phyloP scores from a whole-genome alignment of 2,888 invertebrate species.

The Drosophila mercatorum region DNA sequence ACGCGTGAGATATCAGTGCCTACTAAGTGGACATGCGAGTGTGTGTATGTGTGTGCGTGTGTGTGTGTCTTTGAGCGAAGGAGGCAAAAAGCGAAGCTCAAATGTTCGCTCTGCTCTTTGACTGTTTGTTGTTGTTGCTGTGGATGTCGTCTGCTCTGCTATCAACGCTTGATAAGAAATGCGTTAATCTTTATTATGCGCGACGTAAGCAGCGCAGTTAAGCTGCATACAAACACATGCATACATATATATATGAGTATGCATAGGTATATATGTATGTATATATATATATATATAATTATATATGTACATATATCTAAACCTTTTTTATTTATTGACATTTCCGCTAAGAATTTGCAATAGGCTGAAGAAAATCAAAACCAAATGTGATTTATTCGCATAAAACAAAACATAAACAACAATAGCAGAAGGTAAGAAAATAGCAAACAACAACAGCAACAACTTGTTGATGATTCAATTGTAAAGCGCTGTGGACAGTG shows the following conservation, averaged over 20 bases:
- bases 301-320: neutral
- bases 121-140: constrained; percentile 28
- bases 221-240: constrained; percentile 42
- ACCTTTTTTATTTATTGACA: constrained; percentile 55
- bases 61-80: constrained; percentile 34
- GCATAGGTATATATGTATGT: constrained; percentile 10
- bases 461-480: constrained; percentile 69
- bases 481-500: constrained; percentile 34
- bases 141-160: constrained; percentile 55
- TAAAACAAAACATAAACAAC: constrained; percentile 53
- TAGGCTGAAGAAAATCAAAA: constrained; percentile 40
- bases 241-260: constrained; percentile 1
- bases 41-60: constrained; percentile 7
- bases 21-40: constrained; percentile 24
- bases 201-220: constrained; percentile 60
- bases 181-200: constrained; percentile 78
- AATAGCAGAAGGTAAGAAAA: constrained; percentile 39
- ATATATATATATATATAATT: neutral
- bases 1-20: constrained; percentile 63
- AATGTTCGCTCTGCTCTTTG: constrained; percentile 57
- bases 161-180: constrained; percentile 75
- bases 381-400: constrained; percentile 61
- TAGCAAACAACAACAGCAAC: constrained; percentile 44
- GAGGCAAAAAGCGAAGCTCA: constrained; percentile 57
- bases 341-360: constrained; percentile 61